Evolutionary conservation across 64 coral and sea anemone genomes (phyloP).

Genomic region (Stichodactyla helianthus): DNA sequence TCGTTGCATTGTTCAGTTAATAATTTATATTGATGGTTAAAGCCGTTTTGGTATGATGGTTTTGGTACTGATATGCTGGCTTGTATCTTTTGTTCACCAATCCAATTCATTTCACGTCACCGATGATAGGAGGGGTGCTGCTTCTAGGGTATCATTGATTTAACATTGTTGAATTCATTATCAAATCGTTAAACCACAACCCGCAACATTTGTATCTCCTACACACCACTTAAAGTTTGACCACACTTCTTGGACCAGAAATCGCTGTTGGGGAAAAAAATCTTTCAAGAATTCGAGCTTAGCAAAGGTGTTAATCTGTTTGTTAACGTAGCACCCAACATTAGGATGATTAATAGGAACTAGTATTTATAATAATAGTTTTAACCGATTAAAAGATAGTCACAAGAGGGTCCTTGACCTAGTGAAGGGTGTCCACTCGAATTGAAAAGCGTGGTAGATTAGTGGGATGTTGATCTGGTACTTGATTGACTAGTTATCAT

Average conservation of each 20-base stretch:
- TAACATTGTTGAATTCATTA: background rate
- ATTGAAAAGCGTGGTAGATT: constrained; percentile 12
- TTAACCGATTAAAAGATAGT: constrained; percentile 17
- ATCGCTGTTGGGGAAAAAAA: background rate
- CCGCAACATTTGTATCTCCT: background rate
- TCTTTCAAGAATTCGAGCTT: background rate
- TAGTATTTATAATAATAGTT: constrained; percentile 17
- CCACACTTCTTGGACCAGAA: background rate
- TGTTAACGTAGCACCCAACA: background rate
- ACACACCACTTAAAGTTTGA: background rate
- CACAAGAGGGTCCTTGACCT: constrained; percentile 21
- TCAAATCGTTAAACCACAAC: constrained; percentile 1
- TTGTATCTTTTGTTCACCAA: background rate
- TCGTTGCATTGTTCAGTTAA: background rate
- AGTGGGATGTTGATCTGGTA: constrained; percentile 19
- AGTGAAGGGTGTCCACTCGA: constrained; percentile 24
- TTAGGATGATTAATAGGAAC: background rate
- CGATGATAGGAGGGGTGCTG: background rate
- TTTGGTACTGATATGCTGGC: background rate
- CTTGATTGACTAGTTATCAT: constrained; percentile 12
- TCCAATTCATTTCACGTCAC: background rate
- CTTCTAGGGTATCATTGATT: background rate
- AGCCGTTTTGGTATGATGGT: too few relatives aligned
- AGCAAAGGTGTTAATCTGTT: background rate
- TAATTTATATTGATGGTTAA: too few relatives aligned